Conservation (phyloP, 2,113 vertebrate species). For the Hyaena hyaena region DNA sequence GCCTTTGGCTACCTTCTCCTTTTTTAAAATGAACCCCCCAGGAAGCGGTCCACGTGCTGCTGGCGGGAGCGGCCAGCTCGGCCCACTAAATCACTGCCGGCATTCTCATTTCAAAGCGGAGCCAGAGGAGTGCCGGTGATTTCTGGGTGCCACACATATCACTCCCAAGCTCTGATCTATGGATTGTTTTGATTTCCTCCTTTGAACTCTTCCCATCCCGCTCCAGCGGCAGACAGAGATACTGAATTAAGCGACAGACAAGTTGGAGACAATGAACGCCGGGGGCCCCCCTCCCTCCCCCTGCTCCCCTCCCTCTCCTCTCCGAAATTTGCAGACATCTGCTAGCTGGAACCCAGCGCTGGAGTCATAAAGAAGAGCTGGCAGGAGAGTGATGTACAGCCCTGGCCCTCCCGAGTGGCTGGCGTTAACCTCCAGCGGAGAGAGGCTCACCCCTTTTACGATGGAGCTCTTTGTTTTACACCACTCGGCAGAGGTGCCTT, state of each 20-base stretch:
- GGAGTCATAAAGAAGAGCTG: constrained; percentile 83
- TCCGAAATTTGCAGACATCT: constrained; percentile 86
- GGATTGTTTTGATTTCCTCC: constrained; percentile 88
- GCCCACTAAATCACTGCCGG: constrained; percentile 57
- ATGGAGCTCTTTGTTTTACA: constrained; percentile 83
- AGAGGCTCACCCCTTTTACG: constrained; percentile 77
- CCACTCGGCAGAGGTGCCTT: constrained; percentile 85
- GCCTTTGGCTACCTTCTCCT: constrained; percentile 59
- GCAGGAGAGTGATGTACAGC: constrained; percentile 82
- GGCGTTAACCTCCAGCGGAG: constrained; percentile 81
- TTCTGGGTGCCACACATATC: constrained; percentile 79
- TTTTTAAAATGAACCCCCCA: constrained; percentile 69
- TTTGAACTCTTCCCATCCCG: constrained; percentile 88
- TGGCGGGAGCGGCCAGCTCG: constrained; percentile 61
- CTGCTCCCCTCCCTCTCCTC: constrained; percentile 51
- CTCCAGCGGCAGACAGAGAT: constrained; percentile 85
- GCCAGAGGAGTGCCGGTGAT: constrained; percentile 82
- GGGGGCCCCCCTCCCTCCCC: constrained; percentile 67
- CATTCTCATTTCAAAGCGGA: constrained; percentile 85
- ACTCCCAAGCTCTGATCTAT: constrained; percentile 75
- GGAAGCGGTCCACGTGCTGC: constrained; percentile 50
- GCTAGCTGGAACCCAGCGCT: constrained; percentile 81
- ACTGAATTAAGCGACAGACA: constrained; percentile 86
- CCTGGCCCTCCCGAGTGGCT: constrained; percentile 78
- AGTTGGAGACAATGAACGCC: constrained; percentile 85